phyloP scores from a whole-genome alignment of 2,113 vertebrate species.

The Clupea harengus region DNA sequence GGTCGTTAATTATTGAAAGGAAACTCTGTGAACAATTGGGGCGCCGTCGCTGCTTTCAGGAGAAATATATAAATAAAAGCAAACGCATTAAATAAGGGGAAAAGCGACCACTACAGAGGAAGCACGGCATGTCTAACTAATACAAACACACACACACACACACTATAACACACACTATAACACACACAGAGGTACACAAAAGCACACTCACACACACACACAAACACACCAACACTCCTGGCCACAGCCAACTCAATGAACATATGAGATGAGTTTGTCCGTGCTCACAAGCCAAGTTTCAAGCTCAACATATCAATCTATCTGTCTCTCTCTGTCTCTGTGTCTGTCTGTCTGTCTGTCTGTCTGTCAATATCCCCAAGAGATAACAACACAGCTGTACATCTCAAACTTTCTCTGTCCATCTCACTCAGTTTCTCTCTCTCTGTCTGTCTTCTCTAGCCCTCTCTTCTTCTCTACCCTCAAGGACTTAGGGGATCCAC shows the following conservation, averaged over 20 bases:
- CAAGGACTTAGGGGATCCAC: constrained; percentile 34
- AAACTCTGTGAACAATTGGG: constrained; percentile 62
- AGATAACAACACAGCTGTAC: not conserved
- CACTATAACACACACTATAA: not conserved
- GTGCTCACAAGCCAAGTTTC: not conserved
- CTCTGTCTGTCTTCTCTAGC: not conserved
- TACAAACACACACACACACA: not conserved
- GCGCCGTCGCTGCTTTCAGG: constrained; percentile 49
- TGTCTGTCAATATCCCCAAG: not conserved
- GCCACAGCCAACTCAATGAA: not conserved
- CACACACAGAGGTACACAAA: not conserved
- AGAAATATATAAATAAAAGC: constrained; percentile 60
- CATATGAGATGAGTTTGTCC: not conserved
- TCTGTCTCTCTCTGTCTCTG: not conserved
- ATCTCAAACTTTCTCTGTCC: not conserved
- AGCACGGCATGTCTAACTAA: constrained; percentile 1
- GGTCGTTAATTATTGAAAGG: constrained; percentile 62
- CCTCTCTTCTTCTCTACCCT: not conserved
- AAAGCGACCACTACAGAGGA: not conserved
- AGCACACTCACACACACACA: not conserved
- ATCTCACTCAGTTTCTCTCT: not conserved
- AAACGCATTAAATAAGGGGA: constrained; percentile 46
- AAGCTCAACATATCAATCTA: not conserved
- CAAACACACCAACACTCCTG: not conserved
- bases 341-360: not conserved